Conservation (phyloP, 1,140 invertebrate genomes). For the Formica selysi region DNA sequence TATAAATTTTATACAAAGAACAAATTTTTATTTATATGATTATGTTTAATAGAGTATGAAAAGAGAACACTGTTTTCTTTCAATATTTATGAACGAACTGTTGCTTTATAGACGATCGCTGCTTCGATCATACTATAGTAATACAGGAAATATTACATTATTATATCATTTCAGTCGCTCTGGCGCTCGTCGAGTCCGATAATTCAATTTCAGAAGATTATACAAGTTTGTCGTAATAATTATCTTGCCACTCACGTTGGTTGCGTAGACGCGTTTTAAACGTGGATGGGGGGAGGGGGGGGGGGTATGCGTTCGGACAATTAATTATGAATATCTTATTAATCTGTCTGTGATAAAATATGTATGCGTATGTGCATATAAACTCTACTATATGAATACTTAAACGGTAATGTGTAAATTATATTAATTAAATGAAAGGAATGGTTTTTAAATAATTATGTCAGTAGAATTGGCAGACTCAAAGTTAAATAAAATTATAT, state of each 20-base stretch:
- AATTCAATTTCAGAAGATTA: conserved; percentile 45
- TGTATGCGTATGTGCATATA: not conserved
- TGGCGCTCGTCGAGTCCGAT: not conserved
- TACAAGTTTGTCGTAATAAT: conserved; percentile 25
- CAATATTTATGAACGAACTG: not conserved
- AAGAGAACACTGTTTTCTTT: not conserved
- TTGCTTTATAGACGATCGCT: not conserved
- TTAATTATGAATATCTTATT: conserved; percentile 53
- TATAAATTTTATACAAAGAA: too few relatives aligned
- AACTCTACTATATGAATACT: conserved; percentile 1
- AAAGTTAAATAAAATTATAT: conserved; percentile 39
- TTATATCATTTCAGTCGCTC: not conserved
- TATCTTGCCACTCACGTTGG: conserved; percentile 45
- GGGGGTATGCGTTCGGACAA: not conserved
- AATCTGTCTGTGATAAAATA: not conserved
- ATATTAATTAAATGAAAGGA: conserved; percentile 4
- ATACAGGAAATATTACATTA: conserved; percentile 19
- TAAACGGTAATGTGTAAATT: conserved; percentile 19
- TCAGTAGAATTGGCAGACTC: conserved; percentile 24
- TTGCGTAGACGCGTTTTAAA: conserved; percentile 9
- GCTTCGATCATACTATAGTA: conserved; percentile 9
- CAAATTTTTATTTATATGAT: too few relatives aligned
- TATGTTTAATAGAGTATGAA: too few relatives aligned
- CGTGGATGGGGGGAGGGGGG: too few relatives aligned
- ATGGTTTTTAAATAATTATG: conserved; percentile 27